These are phyloP conservation scores for Bursaphelenchus okinawaensis DNA, from an alignment of 2,888 invertebrate species.

Conservation along the genomic window DNA sequence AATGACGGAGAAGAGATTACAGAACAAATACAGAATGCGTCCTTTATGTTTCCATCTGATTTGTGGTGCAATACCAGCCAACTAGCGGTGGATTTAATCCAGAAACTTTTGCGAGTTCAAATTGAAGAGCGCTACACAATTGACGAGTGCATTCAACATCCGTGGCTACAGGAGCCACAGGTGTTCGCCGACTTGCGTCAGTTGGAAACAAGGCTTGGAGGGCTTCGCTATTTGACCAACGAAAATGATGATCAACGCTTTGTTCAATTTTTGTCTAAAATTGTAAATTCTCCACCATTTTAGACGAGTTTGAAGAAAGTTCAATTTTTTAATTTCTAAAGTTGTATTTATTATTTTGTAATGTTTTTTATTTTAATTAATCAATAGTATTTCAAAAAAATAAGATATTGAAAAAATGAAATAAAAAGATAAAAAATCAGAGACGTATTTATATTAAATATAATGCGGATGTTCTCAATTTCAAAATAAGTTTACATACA, in stretches of 20 bases:
- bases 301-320: not conserved
- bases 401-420: not conserved
- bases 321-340: not conserved
- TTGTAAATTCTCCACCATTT: conserved; percentile 4
- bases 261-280: conserved; percentile 11
- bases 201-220: conserved; percentile 43
- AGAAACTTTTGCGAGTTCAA: conserved; percentile 81
- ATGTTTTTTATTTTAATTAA: no score
- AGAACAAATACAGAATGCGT: conserved; percentile 98
- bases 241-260: conserved; percentile 25
- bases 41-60: conserved; percentile 98
- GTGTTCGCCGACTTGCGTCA: conserved; percentile 45
- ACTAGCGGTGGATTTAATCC: conserved; percentile 90
- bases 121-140: conserved; percentile 54
- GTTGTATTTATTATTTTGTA: not conserved
- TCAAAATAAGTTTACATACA: no score
- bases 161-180: conserved; percentile 52
- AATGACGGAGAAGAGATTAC: conserved; percentile 80
- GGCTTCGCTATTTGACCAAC: conserved; percentile 64
- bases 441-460: no score
- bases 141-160: conserved; percentile 52
- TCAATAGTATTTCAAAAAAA: no score
- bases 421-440: not conserved
- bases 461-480: no score
- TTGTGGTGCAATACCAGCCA: conserved; percentile 94